phyloP scores from a whole-genome alignment of 2,888 invertebrate species.

The Adineta ricciae region DNA sequence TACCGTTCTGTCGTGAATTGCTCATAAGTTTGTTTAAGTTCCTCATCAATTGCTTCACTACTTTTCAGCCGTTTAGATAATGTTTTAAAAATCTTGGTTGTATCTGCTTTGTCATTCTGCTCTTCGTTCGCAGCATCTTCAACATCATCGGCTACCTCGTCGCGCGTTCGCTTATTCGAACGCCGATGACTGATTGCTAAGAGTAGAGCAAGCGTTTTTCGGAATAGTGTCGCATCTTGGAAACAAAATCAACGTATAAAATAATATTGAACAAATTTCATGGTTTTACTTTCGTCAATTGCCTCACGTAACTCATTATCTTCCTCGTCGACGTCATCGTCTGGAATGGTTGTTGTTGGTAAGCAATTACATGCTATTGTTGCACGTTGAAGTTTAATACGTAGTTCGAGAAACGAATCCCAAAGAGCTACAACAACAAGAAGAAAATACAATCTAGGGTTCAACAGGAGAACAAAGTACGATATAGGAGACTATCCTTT shows the following conservation, averaged over 20 bases:
- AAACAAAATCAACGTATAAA: not conserved
- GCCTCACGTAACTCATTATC: not conserved
- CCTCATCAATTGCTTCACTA: not conserved
- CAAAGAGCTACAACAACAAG: not conserved
- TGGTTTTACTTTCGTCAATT: not conserved
- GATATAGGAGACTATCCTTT: not conserved
- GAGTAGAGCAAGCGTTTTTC: not conserved
- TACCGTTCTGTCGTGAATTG: not conserved
- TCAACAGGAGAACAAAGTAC: not conserved
- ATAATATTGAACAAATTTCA: not conserved
- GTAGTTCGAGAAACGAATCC: constrained; percentile 5
- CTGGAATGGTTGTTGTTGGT: not conserved
- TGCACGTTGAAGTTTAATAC: not conserved
- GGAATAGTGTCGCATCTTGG: not conserved
- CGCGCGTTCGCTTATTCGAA: not conserved
- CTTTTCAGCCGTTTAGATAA: not conserved
- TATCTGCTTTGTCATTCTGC: not conserved
- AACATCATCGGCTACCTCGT: not conserved
- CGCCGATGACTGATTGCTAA: not conserved
- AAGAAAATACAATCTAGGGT: no score
- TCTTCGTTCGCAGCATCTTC: not conserved
- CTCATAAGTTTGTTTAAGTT: not conserved
- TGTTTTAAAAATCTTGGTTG: not conserved
- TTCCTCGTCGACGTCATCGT: not conserved
- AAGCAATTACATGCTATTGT: not conserved